phyloP scores from a whole-genome alignment of 1,140 invertebrate genomes.

The Sitobion miscanthi region DNA sequence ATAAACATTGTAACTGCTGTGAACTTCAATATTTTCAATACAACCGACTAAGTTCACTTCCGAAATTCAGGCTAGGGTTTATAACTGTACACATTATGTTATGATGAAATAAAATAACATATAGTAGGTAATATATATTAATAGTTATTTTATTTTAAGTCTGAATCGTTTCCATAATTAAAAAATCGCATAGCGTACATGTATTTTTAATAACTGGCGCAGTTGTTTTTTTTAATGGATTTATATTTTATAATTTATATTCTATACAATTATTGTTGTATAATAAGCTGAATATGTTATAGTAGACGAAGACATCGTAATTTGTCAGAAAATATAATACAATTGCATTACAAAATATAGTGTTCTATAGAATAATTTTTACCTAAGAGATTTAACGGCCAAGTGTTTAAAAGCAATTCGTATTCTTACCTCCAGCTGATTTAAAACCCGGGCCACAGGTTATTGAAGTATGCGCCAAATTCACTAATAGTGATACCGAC shows the following conservation, averaged over 20 bases:
- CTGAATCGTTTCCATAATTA: not conserved
- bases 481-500: not conserved
- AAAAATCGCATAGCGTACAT: not conserved
- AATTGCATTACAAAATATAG: not conserved
- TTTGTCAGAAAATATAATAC: not conserved
- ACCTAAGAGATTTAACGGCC: not conserved
- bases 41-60: too few species aligned
- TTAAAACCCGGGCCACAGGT: slow-evolving; percentile 14
- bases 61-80: too few species aligned
- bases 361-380: not conserved
- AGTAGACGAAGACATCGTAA: not conserved
- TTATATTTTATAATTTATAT: not conserved
- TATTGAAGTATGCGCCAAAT: not conserved
- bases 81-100: too few species aligned
- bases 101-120: too few species aligned
- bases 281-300: not conserved
- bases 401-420: not conserved
- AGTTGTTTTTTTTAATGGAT: not conserved
- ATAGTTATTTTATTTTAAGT: not conserved
- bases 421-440: slow-evolving; percentile 34
- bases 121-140: too few species aligned
- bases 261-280: not conserved
- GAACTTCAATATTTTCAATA: too few species aligned
- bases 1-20: too few species aligned
- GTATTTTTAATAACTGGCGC: too few species aligned